phyloP scores from a whole-genome alignment of 2,888 invertebrate genomes.

The Polymixis lichenea region DNA sequence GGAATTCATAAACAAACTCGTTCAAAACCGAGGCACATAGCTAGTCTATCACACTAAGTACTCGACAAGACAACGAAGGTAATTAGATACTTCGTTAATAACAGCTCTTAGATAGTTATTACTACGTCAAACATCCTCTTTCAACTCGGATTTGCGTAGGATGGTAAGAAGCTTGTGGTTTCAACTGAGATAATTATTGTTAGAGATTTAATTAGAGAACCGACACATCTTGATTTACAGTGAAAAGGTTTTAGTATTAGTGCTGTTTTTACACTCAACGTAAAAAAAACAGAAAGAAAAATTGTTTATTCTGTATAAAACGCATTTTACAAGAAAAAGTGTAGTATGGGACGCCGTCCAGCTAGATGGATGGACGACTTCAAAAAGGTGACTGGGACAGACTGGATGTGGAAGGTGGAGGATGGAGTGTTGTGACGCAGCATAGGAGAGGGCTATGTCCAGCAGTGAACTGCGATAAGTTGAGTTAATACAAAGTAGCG shows the following conservation, averaged over 20 bases:
- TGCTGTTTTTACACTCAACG: not conserved
- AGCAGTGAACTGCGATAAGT: too few relatives aligned
- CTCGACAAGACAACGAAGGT: not conserved
- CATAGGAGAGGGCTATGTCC: too few relatives aligned
- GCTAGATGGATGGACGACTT: too few relatives aligned
- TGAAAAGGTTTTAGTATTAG: not conserved
- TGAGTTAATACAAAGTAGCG: too few relatives aligned
- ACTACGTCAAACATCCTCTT: not conserved
- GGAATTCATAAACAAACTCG: not conserved
- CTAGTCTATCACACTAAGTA: not conserved
- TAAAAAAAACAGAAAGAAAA: too few relatives aligned
- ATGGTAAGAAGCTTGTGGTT: slow-evolving; percentile 11
- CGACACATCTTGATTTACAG: not conserved
- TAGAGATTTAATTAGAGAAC: slow-evolving; percentile 8
- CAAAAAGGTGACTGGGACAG: too few relatives aligned
- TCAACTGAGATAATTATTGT: not conserved
- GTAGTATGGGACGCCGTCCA: too few relatives aligned
- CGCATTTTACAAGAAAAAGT: too few relatives aligned
- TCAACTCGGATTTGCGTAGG: not conserved
- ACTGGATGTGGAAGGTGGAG: too few relatives aligned
- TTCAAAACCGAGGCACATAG: not conserved
- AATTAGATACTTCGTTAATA: slow-evolving; percentile 4
- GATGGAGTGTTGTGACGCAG: too few relatives aligned
- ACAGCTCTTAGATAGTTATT: slow-evolving; percentile 5
- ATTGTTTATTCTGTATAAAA: too few relatives aligned